Base-by-base conservation (phyloP, 2,888 invertebrate genomes). In the Toxonevra muliebris region DNA sequence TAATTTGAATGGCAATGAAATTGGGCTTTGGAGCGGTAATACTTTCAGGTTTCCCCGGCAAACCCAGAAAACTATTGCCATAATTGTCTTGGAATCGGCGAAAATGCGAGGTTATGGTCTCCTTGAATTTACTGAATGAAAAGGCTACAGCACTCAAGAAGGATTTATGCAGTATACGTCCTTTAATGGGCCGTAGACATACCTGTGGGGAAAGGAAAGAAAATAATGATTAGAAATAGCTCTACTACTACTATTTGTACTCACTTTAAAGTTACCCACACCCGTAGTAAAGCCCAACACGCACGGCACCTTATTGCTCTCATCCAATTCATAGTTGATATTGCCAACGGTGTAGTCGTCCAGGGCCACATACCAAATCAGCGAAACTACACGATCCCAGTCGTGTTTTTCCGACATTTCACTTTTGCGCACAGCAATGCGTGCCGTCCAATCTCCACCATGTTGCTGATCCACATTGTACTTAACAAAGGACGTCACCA, bases 371-470 rank as follows among this genome's bases (percentile, higher is more conserved):
- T 96, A 96, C 90, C 94, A 94, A 17, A 95, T 86, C 0, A 96
- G 76, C 0, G 92, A 91, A 20, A 85, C 80, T 60, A 80, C 75
- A 5, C 75, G 76, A 69, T 83, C 84, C 81, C 81, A 80, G 1
- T 82, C 78, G 7, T 75, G 76, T 0, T 79, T 75, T 10, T 77
- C 80, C 30, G 30, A 30, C 30, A 30, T 30, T 30, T 30, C 30
- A 11, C 78, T 80, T 65, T 85, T 84, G 1, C 83, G 86, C 0
- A 92, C 91, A 64, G 88, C 86, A 61, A 98, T 90, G 73, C 95
- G 88, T 0, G 93, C 93, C 0, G 96, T 95, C 97, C 98, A 98
- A 78, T 97, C 96, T 0, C 97, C 97, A 1, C 97, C 97, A 79
- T 92, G 89, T 43, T 88, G 86, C 0, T 94, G 95, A 0, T 93